A percentile compares a stretch with the other conserved stretches of the same genome.
Conservation (phyloP, 2,888 invertebrate genomes). For the Drosophila atripex region DNA sequence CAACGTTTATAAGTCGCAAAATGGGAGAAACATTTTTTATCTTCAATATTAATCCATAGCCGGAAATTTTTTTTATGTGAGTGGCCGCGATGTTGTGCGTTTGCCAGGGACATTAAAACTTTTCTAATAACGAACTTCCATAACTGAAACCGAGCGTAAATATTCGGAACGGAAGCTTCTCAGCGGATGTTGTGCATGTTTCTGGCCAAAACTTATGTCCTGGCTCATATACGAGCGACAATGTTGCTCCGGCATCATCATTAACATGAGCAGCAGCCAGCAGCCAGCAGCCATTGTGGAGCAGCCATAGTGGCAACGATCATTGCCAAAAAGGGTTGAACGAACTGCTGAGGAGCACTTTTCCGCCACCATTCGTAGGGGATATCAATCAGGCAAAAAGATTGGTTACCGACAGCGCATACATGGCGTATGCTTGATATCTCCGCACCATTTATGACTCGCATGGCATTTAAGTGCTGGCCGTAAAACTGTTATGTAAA, state of each 20-base stretch:
- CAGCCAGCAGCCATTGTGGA: not conserved
- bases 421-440: conserved; percentile 30
- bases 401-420: conserved; percentile 16
- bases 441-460: conserved; percentile 44
- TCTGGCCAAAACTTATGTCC: conserved; percentile 35
- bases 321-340: conserved; percentile 42
- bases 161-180: conserved; percentile 61
- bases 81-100: conserved; percentile 48
- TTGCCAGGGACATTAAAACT: conserved; percentile 76
- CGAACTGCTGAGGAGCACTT: conserved; percentile 10
- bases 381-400: conserved; percentile 42
- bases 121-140: conserved; percentile 80
- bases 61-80: conserved; percentile 7
- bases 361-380: conserved; percentile 1
- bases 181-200: conserved; percentile 52
- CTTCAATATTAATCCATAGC: not conserved
- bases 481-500: conserved; percentile 52
- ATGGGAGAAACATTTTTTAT: not conserved
- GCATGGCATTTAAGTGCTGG: conserved; percentile 45
- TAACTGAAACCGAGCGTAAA: conserved; percentile 68
- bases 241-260: conserved; percentile 43
- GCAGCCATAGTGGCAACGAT: conserved; percentile 10
- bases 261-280: conserved; percentile 30
- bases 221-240: conserved; percentile 29
- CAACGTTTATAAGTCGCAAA: too few relatives aligned